A percentile compares a stretch with the other conserved stretches of the same genome.
phyloP scores from a whole-genome alignment of 2,113 vertebrate species.

The Pedetes capensis region DNA sequence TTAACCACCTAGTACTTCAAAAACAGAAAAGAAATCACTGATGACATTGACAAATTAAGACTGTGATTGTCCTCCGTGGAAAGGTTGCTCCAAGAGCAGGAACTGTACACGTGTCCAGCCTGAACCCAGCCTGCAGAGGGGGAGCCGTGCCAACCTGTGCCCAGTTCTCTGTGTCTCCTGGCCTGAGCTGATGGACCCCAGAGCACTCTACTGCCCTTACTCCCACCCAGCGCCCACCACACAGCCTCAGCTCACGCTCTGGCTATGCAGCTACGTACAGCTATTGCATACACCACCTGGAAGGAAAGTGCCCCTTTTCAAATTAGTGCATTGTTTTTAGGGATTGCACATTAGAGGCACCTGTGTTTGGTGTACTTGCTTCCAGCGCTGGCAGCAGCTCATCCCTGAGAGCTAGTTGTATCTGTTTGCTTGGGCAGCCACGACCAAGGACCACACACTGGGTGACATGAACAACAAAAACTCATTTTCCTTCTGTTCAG shows the following conservation, averaged over 20 bases:
- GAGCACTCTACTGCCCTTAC: background rate
- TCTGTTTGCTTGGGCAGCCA: background rate
- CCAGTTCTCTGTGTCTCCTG: background rate
- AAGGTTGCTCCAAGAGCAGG: background rate
- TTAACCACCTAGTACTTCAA: no score
- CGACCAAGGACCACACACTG: background rate
- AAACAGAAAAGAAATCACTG: background rate
- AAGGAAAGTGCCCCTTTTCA: background rate
- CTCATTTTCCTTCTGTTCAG: no score
- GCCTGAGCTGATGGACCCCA: background rate
- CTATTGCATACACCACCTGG: background rate
- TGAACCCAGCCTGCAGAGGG: background rate
- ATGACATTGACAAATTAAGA: background rate
- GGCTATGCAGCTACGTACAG: background rate
- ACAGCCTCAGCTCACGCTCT: background rate
- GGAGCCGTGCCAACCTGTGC: background rate
- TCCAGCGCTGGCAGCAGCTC: no score
- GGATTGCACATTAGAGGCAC: background rate
- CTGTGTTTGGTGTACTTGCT: background rate
- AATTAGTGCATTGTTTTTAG: background rate
- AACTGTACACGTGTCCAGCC: fast-evolving
- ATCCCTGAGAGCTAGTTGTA: background rate
- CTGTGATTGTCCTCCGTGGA: background rate
- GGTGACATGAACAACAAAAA: background rate
- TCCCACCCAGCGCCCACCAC: no score